These are phyloP conservation scores for Agrypnia vestita DNA, from an alignment of 1,140 invertebrate species.

Conservation along the genomic window DNA sequence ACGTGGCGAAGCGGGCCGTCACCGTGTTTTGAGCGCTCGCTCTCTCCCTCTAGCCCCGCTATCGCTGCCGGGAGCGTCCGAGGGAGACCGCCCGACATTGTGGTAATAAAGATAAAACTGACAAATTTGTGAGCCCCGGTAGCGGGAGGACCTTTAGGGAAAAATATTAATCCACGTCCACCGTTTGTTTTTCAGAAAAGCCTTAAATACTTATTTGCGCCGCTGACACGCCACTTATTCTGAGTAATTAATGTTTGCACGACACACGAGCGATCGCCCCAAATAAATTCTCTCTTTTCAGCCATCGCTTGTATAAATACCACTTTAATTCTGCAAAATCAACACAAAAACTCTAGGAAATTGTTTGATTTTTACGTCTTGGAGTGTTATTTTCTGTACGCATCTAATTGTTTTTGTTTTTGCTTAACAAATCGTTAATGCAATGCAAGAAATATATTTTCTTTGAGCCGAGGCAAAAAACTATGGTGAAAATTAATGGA, in stretches of 20 bases:
- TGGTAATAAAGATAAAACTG: constrained; percentile 60
- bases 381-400: constrained; percentile 23
- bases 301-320: constrained; percentile 43
- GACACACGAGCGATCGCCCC: constrained; percentile 47
- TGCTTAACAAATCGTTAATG: constrained; percentile 16
- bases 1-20: constrained; percentile 29
- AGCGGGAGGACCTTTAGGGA: constrained; percentile 51
- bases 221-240: constrained; percentile 61
- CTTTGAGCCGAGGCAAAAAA: no score
- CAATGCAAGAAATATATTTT: no score
- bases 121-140: constrained; percentile 57
- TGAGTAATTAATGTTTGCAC: constrained; percentile 60
- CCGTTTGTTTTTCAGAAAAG: constrained; percentile 56
- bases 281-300: constrained; percentile 46
- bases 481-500: no score
- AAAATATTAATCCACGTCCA: constrained; percentile 58
- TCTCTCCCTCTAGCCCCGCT: constrained; percentile 23
- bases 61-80: neutral
- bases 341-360: constrained; percentile 36
- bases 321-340: constrained; percentile 40
- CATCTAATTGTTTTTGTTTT: constrained; percentile 22
- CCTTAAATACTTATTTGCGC: constrained; percentile 61
- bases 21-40: constrained; percentile 38
- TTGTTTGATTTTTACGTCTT: constrained; percentile 38
- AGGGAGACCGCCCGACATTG: constrained; percentile 39